Conservation (phyloP, 2,797 vertebrate species). For the Gymnothorax reevesii region DNA sequence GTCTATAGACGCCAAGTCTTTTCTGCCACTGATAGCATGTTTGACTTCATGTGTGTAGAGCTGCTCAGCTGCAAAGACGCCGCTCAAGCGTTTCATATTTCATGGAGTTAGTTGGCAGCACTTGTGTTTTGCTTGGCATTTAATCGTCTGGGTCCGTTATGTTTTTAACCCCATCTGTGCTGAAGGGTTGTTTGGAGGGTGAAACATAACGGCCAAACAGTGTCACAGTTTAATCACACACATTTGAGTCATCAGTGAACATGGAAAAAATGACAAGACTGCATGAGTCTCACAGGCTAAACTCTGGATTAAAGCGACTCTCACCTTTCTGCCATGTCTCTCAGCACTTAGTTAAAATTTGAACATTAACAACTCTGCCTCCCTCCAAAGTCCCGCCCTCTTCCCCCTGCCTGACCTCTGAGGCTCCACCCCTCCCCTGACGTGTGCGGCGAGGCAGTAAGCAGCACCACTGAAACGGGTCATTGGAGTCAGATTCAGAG, state of each 20-base stretch:
- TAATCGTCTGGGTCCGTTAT: neutral
- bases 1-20: neutral
- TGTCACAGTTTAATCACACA: neutral
- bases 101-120: neutral
- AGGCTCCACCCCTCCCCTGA: no score
- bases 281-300: neutral
- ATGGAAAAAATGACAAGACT: neutral
- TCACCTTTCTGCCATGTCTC: neutral
- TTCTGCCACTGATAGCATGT: neutral
- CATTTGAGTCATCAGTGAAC: neutral
- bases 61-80: constrained; percentile 10
- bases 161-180: neutral
- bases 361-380: no score
- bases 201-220: neutral
- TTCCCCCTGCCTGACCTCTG: no score
- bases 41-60: neutral
- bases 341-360: no score
- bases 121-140: neutral
- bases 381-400: no score
- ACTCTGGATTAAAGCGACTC: neutral
- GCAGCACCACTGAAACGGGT: neutral
- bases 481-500: no score
- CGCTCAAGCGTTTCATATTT: neutral
- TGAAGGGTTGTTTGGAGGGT: neutral
- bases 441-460: no score